Conservation (phyloP, 2,888 invertebrate species). For the Parnassius smintheus region DNA sequence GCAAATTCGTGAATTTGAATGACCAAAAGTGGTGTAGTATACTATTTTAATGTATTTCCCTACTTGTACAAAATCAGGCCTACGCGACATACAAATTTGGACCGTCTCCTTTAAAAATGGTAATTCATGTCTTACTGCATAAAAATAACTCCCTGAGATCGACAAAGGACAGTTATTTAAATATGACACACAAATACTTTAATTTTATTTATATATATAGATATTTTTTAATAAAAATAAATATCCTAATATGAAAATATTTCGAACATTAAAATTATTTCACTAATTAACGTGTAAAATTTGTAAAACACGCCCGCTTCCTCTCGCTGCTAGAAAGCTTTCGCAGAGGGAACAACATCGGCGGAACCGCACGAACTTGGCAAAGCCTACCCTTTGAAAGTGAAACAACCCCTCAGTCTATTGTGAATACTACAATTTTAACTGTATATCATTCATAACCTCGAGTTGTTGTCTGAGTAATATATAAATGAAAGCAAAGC, state of each 20-base stretch:
- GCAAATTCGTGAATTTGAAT: no score
- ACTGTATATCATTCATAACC: background rate
- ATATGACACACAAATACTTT: no score
- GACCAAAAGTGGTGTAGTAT: no score
- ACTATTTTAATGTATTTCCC: no score
- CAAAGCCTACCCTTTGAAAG: constrained; percentile 9
- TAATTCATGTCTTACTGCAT: no score
- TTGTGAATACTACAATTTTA: background rate
- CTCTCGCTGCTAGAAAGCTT: constrained; percentile 2
- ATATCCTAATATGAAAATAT: background rate
- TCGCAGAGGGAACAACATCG: constrained; percentile 1
- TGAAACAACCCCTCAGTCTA: constrained; percentile 7
- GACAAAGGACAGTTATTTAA: no score
- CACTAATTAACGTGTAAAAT: constrained; percentile 9
- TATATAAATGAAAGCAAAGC: no score
- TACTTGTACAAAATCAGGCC: no score
- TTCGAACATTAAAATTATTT: background rate
- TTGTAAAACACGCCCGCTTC: background rate
- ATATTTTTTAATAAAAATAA: background rate
- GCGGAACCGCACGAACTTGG: background rate
- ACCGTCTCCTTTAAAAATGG: no score
- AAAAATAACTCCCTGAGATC: no score
- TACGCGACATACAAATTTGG: no score
- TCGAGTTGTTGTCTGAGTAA: background rate
- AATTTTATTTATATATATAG: background rate